Evolutionary conservation across 2,888 invertebrate genomes (phyloP).

Genomic region (Rambutsinella grinnellia): DNA sequence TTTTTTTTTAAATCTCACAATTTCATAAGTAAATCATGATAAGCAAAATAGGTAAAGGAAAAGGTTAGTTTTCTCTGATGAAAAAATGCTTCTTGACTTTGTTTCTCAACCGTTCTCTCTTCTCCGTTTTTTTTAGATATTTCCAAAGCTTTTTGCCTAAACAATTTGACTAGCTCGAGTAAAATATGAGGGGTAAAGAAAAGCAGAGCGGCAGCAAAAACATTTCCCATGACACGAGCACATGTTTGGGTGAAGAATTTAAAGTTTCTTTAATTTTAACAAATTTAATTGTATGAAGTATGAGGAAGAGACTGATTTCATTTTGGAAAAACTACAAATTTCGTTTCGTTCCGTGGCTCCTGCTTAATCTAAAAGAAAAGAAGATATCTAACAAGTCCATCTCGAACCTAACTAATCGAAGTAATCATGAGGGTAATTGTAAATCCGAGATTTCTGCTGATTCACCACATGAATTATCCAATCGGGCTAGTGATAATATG

Average conservation of each 20-base stretch:
- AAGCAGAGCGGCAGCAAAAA: neutral
- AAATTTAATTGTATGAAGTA: neutral
- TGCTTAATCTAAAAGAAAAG: slow-evolving; percentile 63
- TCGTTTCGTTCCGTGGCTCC: slow-evolving; percentile 67
- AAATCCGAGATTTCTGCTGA: neutral
- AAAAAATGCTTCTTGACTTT: too few relatives aligned
- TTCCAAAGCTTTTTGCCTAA: too few relatives aligned
- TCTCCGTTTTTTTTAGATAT: too few relatives aligned
- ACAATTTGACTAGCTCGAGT: too few relatives aligned
- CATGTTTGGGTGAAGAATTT: neutral
- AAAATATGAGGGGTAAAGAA: too few relatives aligned
- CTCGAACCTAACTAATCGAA: neutral
- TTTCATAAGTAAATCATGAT: too few relatives aligned
- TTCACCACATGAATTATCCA: neutral
- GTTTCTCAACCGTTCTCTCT: too few relatives aligned
- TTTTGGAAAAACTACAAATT: slow-evolving; percentile 67
- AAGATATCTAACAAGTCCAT: neutral
- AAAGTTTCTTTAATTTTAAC: neutral
- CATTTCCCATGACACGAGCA: neutral
- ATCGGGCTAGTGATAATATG: neutral
- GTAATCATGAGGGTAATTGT: neutral
- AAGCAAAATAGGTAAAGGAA: too few relatives aligned
- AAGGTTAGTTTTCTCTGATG: too few relatives aligned
- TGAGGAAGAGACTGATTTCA: neutral
- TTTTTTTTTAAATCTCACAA: too few relatives aligned